phyloP scores from a whole-genome alignment of 2,888 invertebrate genomes.

The Seira ritae region DNA sequence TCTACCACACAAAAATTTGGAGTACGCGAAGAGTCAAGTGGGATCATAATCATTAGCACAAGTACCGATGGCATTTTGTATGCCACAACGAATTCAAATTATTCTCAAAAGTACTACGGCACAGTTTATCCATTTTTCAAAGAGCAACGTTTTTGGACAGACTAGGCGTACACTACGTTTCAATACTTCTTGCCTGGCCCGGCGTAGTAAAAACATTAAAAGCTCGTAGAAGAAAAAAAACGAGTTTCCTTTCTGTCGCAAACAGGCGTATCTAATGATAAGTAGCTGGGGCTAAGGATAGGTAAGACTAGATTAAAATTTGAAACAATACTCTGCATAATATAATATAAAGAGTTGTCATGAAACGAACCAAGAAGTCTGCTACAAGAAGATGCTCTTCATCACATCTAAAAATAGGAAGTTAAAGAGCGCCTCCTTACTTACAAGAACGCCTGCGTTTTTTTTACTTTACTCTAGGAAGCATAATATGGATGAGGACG shows the following conservation, averaged over 20 bases:
- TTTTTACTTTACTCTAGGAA: slow-evolving; percentile 66
- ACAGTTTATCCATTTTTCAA: not conserved
- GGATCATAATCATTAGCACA: not conserved
- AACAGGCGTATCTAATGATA: not conserved
- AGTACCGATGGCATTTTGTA: not conserved
- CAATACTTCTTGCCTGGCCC: no score
- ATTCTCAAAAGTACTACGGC: not conserved
- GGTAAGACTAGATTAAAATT: not conserved
- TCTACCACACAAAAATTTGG: not conserved
- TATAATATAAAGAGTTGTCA: not conserved
- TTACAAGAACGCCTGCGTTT: slow-evolving; percentile 61
- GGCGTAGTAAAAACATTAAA: no score
- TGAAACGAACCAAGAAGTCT: not conserved
- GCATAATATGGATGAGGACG: not conserved
- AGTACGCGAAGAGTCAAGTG: not conserved
- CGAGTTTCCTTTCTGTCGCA: no score
- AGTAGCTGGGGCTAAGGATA: not conserved
- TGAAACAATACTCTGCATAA: not conserved
- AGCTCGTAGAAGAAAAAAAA: no score
- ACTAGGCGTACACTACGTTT: not conserved
- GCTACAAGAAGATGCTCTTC: not conserved
- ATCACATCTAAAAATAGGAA: slow-evolving; percentile 62
- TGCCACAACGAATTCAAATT: not conserved
- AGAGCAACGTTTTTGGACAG: not conserved
- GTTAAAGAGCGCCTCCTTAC: slow-evolving; percentile 44